Evolutionary conservation across 2,113 vertebrate genomes (phyloP), one percentile per base, ranked within the genome.

Genomic region (Phoenicopterus ruber): DNA sequence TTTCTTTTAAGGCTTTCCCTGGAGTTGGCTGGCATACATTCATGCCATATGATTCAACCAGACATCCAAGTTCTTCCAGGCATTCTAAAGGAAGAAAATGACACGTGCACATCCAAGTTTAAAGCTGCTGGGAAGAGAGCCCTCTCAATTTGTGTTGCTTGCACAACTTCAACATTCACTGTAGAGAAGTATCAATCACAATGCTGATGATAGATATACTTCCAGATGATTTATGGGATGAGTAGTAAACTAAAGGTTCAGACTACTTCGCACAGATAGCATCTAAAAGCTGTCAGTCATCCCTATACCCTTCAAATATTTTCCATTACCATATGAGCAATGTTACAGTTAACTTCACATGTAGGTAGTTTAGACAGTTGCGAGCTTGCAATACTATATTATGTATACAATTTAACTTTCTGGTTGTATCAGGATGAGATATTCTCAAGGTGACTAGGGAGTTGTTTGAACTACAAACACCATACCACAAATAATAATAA

Each of bases 21-120:
- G 99, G 98, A 49, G 99, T 99, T 46, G 99, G 99, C 57, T 99
- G 99, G 94, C 99, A 99, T 12, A 99, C 99, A 63, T 99, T 99
- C 99, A 99, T 99, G 71, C 99, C 99, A 17, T 99, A 99, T 0
- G 99, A 99, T 90, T 99, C 99, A 17, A 99, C 99, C 84, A 99
- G 97, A 97, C 99, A 99, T 25, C 99, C 99, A 70, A 99, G 97
- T 94, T 99, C 99, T 97, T 99, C 99, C 82, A 99, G 98, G 97
- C 99, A 99, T 93, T 99, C 99, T 99, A 95, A 80, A 89, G n/a
- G 74, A 91, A 81, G 36, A 79, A 85, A 63, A 42, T 12, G 25
- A 57, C 49, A 79, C 0, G 1, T 5, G 32, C 10, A 82, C 4
- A n/a, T 55, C 71, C 40, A 87, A n/a, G 7, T 80, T 92, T 16